Percentiles rank a stretch among this genome's conserved stretches.
These are phyloP conservation scores for Trissoscelio sp. DNA, from an alignment of 2,888 invertebrate genomes.

Conservation along the genomic window DNA sequence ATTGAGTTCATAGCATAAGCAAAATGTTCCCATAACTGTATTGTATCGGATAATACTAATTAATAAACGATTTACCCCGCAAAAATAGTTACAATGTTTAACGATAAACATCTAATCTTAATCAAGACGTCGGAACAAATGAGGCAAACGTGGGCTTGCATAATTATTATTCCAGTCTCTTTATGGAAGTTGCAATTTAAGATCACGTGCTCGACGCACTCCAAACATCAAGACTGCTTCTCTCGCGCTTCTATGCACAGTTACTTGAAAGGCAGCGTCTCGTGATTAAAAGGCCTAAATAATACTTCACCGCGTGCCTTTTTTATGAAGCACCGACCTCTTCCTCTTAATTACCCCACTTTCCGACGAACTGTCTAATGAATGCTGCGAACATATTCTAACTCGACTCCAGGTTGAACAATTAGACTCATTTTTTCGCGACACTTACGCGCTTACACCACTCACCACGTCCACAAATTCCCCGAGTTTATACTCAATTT, in stretches of 20 bases:
- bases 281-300: slow-evolving; percentile 69
- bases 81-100: slow-evolving; percentile 14
- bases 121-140: slow-evolving; percentile 40
- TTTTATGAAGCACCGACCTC: slow-evolving; percentile 63
- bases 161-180: slow-evolving; percentile 65
- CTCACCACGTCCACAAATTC: slow-evolving; percentile 9
- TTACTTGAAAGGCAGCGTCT: slow-evolving; percentile 63
- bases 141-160: slow-evolving; percentile 51
- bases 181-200: slow-evolving; percentile 65
- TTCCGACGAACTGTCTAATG: slow-evolving; percentile 65
- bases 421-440: slow-evolving; percentile 52
- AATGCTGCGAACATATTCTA: slow-evolving; percentile 53
- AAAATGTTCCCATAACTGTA: slow-evolving; percentile 2
- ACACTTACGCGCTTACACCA: neutral
- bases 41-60: neutral
- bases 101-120: slow-evolving; percentile 55
- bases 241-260: slow-evolving; percentile 52
- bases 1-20: neutral
- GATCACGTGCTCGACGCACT: slow-evolving; percentile 68
- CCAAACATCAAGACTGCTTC: slow-evolving; percentile 66
- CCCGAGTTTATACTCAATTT: slow-evolving; percentile 1
- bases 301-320: slow-evolving; percentile 60
- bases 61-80: slow-evolving; percentile 18
- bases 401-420: slow-evolving; percentile 46
- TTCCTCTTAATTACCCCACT: slow-evolving; percentile 64